A percentile compares a stretch with the other conserved stretches of the same genome.
Evolutionary conservation across 2,113 vertebrate genomes (phyloP).

Genomic region (Malurus alboscapulatus): DNA sequence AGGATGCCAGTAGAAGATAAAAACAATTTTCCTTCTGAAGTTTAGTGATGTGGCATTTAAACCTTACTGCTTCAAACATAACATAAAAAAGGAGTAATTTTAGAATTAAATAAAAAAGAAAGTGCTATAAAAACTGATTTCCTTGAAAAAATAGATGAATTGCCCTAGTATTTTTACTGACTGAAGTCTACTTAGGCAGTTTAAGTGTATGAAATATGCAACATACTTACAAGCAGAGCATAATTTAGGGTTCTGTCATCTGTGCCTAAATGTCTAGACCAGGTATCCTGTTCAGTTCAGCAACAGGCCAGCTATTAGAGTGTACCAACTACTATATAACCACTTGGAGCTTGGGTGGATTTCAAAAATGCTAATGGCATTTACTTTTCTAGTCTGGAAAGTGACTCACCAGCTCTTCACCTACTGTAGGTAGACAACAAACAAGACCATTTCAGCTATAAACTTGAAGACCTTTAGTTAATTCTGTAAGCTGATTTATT

Average conservation of each 20-base stretch:
- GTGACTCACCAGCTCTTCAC: background rate
- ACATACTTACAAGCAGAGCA: background rate
- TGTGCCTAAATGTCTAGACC: constrained; percentile 40
- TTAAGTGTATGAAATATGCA: background rate
- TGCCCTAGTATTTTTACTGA: background rate
- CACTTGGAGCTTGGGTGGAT: background rate
- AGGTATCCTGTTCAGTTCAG: constrained; percentile 40
- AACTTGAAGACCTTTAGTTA: background rate
- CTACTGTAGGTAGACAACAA: background rate
- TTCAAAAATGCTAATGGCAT: constrained; percentile 19
- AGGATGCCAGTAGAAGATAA: background rate
- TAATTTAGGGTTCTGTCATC: constrained; percentile 31
- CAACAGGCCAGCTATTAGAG: background rate
- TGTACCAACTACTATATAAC: constrained; percentile 3
- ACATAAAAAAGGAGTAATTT: background rate
- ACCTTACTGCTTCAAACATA: background rate
- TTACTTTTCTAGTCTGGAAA: constrained; percentile 27
- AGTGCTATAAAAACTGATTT: background rate
- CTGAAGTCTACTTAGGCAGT: background rate
- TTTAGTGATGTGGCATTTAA: background rate
- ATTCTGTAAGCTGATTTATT: background rate
- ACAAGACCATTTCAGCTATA: background rate
- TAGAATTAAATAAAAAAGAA: background rate
- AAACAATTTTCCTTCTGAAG: background rate
- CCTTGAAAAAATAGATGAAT: background rate